A percentile compares a stretch with the other conserved stretches of the same genome.
These are phyloP conservation scores for Diloba caeruleocephala DNA, from an alignment of 2,888 invertebrate genomes.

Conservation along the genomic window DNA sequence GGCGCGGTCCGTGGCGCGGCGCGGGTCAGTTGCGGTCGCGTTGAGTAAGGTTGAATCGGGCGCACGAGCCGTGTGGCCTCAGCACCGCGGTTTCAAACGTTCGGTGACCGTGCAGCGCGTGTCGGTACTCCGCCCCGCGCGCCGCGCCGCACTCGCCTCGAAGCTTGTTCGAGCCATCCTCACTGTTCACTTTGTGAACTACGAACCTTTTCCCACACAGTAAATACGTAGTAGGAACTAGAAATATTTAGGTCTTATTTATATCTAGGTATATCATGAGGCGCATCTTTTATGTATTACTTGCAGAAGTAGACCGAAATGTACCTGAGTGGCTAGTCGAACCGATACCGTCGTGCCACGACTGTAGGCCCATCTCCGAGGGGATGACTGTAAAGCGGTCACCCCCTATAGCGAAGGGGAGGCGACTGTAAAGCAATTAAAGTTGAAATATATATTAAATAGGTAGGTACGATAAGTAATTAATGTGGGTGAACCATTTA, in stretches of 20 bases:
- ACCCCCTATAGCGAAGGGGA: too few relatives aligned
- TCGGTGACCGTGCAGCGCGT: slow-evolving; percentile 89
- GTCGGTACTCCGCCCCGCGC: slow-evolving; percentile 79
- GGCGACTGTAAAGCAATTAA: too few relatives aligned
- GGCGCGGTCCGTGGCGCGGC: slow-evolving; percentile 76
- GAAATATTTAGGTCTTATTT: neutral
- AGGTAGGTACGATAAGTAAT: too few relatives aligned
- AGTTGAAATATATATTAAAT: too few relatives aligned
- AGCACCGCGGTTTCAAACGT: slow-evolving; percentile 82
- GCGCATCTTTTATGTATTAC: too few relatives aligned
- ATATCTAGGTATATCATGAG: neutral
- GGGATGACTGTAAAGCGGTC: too few relatives aligned
- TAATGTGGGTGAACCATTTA: too few relatives aligned
- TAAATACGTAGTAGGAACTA: neutral
- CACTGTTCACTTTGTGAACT: slow-evolving; percentile 51
- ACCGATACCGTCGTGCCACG: too few relatives aligned
- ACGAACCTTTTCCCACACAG: slow-evolving; percentile 41
- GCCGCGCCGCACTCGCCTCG: slow-evolving; percentile 62
- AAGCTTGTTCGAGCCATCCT: slow-evolving; percentile 40
- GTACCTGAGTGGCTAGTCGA: too few relatives aligned
- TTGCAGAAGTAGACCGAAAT: too few relatives aligned
- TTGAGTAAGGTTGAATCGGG: slow-evolving; percentile 89
- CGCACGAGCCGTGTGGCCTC: slow-evolving; percentile 85
- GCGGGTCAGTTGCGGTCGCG: slow-evolving; percentile 88
- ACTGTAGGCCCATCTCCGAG: too few relatives aligned